Evolutionary conservation across 1,140 invertebrate species (phyloP).

Genomic region (Mylabris phalerata): DNA sequence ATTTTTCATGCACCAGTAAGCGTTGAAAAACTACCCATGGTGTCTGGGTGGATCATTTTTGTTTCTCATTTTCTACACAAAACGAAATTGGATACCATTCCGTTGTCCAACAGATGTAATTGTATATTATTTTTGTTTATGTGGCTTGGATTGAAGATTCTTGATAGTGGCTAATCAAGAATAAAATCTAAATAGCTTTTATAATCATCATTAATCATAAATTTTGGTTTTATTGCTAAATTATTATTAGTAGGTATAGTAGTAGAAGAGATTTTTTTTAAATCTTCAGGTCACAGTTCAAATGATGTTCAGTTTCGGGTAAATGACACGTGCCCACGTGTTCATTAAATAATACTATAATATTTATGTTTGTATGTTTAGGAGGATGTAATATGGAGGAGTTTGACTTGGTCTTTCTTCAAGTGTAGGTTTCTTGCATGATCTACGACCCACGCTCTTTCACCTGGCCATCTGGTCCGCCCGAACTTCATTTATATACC

Average conservation of each 20-base stretch:
- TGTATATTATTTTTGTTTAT: background rate
- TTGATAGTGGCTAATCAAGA: background rate
- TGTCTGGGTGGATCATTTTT: background rate
- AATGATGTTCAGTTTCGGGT: conserved; percentile 1
- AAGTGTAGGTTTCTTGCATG: no score
- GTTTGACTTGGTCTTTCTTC: no score
- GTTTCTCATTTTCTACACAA: background rate
- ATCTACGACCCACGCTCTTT: conserved; percentile 11
- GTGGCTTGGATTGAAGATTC: background rate
- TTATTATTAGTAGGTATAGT: no score
- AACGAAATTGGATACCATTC: background rate
- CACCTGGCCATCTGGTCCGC: conserved; percentile 19
- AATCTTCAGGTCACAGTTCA: background rate
- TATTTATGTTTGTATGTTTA: no score
- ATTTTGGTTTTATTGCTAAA: no score
- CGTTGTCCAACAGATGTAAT: background rate
- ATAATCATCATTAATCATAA: no score
- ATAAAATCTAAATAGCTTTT: background rate
- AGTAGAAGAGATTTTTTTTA: no score
- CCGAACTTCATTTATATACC: conserved; percentile 4
- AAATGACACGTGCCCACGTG: conserved; percentile 20
- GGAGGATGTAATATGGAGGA: no score
- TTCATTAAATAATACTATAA: conserved; percentile 12
- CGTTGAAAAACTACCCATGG: no score
- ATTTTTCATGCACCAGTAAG: no score